Percentiles rank a stretch among this genome's conserved stretches.
Evolutionary conservation across 2,797 vertebrate species (phyloP).

Genomic region (Emys orbicularis): DNA sequence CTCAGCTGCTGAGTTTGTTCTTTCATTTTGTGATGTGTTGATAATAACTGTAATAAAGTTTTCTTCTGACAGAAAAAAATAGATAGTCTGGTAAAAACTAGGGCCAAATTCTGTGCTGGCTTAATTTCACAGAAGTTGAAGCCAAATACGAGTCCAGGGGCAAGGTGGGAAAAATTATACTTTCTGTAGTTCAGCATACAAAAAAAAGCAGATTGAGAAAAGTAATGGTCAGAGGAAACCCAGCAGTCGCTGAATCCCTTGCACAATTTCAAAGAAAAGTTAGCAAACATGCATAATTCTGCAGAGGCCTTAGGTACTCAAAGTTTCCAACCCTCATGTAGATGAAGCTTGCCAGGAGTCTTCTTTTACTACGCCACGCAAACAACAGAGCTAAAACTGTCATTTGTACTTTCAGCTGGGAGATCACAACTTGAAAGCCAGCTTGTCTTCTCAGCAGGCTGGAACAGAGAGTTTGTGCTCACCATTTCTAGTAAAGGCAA

Average conservation of each 20-base stretch:
- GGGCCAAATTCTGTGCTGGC: not conserved
- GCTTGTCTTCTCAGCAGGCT: not conserved
- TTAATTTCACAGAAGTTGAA: not conserved
- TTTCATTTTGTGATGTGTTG: not conserved
- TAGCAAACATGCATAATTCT: not conserved
- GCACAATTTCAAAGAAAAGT: not conserved
- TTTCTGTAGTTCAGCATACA: not conserved
- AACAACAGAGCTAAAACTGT: not conserved
- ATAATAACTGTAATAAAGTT: not conserved
- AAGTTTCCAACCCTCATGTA: not conserved
- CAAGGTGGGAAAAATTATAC: not conserved
- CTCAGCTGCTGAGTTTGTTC: not conserved
- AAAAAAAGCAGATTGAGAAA: not conserved
- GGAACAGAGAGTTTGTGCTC: not conserved
- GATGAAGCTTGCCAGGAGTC: not conserved
- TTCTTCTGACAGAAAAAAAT: not conserved
- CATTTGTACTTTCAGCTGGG: not conserved
- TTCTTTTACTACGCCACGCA: not conserved
- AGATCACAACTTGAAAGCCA: fast-evolving
- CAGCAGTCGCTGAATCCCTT: not conserved
- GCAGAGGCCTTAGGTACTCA: not conserved
- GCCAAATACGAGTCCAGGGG: not conserved
- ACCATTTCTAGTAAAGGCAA: not conserved
- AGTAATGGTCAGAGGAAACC: not conserved
- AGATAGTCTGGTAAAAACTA: not conserved